These are phyloP conservation scores for Ploceus nigricollis DNA, from an alignment of 2,113 vertebrate genomes.

Conservation along the genomic window DNA sequence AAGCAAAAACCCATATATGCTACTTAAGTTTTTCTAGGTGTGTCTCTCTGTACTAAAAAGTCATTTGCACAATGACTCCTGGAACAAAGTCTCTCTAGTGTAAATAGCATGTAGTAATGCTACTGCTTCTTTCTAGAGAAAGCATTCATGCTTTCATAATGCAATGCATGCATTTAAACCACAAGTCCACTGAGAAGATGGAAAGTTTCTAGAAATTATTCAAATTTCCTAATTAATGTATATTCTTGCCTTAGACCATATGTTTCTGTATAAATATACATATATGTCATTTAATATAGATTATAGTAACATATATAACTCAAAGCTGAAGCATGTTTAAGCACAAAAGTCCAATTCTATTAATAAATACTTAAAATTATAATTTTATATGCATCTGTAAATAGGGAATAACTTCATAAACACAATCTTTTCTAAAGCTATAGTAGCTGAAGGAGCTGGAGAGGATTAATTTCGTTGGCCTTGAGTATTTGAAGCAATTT, in stretches of 20 bases:
- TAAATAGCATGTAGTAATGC: neutral
- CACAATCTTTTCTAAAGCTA: neutral
- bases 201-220: neutral
- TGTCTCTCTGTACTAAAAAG: neutral
- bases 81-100: neutral
- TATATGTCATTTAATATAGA: neutral
- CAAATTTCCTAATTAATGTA: neutral
- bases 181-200: neutral
- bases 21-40: neutral
- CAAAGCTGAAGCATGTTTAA: neutral
- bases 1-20: neutral
- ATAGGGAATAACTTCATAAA: neutral
- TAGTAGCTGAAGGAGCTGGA: neutral
- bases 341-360: neutral
- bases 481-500: neutral
- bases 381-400: neutral
- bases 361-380: neutral
- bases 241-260: neutral
- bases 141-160: neutral
- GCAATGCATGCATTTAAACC: neutral
- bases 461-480: neutral
- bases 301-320: neutral
- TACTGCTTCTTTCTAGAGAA: neutral
- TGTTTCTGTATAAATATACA: neutral
- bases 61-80: neutral